Evolutionary conservation across 92 coral and sea anemone genomes (phyloP), one percentile per base, ranked within the genome.

Genomic region (Galaxea fascicularis): DNA sequence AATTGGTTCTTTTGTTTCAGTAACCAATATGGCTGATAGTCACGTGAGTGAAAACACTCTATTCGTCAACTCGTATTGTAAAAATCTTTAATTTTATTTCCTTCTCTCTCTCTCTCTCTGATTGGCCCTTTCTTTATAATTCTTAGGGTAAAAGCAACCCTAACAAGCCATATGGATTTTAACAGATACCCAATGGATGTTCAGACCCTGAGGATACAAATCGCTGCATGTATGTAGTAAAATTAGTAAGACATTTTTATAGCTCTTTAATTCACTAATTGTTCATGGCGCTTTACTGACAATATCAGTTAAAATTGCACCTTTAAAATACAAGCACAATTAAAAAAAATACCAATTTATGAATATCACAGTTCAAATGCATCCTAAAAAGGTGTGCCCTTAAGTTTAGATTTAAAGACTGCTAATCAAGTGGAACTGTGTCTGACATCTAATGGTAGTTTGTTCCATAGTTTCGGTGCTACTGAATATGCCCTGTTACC

Each of bases 141-240:
- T 73, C 51, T 29, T 24, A 90, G 93, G 87, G 22, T 90, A 22
- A 79, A 83, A 54, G 76, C 79, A 39, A 90, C 87, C 15, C 71
- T 86, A 3, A 31, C 84, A 52, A 79, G 90, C 28, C 82, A 86
- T 31, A 90, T 90, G 93, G 76, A 90, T 29, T 90, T 90, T 73
- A 44, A 28, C 0, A 56, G 49, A 20, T 90, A 85, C 39, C 93
- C 93, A 4, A 85, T 90, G 90, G 93, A 90, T 53, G 79, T 79
- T 45, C 93, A 90, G 74, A 65, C 75, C n/a, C 69, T 90, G 73
- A 75, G 69, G 26, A 20, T 90, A 14, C 87, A 80, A 72, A 65
- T 90, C 5, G 88, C 73, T 18, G 83, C 82, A 63, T 89, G 93
- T 89, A 80, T 71, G 90, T 62, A 57, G 27, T 22, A 10, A 20